These are phyloP conservation scores for Teleopsis dalmanni DNA, from an alignment of 1,140 invertebrate genomes.

Conservation along the genomic window DNA sequence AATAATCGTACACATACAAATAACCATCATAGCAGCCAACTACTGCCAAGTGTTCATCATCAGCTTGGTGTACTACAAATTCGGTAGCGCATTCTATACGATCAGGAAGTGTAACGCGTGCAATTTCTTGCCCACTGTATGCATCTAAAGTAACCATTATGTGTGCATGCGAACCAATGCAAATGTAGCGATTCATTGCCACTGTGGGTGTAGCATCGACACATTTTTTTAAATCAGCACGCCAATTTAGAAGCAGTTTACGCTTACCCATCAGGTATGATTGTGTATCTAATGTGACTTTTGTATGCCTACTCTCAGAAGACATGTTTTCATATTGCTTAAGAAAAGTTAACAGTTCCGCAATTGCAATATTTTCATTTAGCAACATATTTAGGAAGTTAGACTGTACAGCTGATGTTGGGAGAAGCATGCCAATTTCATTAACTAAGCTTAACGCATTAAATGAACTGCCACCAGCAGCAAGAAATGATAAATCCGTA, in stretches of 20 bases:
- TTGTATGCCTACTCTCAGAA: not conserved
- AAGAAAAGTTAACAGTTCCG: slow-evolving; percentile 18
- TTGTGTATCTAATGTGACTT: not conserved
- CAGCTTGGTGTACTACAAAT: slow-evolving; percentile 15
- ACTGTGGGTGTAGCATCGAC: slow-evolving; percentile 49
- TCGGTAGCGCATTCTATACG: slow-evolving; percentile 52
- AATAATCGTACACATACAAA: slow-evolving; percentile 46
- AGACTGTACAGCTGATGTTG: slow-evolving; percentile 21
- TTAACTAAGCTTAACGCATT: slow-evolving; percentile 30
- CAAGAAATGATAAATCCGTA: slow-evolving; percentile 21
- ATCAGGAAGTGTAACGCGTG: slow-evolving; percentile 43
- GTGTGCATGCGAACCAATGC: slow-evolving; percentile 36
- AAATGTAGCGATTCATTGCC: slow-evolving; percentile 23
- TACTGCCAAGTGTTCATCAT: slow-evolving; percentile 23
- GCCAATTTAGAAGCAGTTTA: slow-evolving; percentile 30
- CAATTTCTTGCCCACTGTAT: slow-evolving; percentile 26
- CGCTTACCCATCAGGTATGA: not conserved
- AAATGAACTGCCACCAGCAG: slow-evolving; percentile 35
- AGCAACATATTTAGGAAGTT: slow-evolving; percentile 24
- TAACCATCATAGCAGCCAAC: slow-evolving; percentile 52
- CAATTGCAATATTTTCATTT: slow-evolving; percentile 19
- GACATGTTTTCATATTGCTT: slow-evolving; percentile 4
- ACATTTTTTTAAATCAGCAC: slow-evolving; percentile 49
- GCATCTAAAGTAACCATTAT: slow-evolving; percentile 22
- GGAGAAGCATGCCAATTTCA: slow-evolving; percentile 27